These are phyloP conservation scores for Schizothorax lantsangensis DNA, from an alignment of 2,797 vertebrate species.

Conservation along the genomic window DNA sequence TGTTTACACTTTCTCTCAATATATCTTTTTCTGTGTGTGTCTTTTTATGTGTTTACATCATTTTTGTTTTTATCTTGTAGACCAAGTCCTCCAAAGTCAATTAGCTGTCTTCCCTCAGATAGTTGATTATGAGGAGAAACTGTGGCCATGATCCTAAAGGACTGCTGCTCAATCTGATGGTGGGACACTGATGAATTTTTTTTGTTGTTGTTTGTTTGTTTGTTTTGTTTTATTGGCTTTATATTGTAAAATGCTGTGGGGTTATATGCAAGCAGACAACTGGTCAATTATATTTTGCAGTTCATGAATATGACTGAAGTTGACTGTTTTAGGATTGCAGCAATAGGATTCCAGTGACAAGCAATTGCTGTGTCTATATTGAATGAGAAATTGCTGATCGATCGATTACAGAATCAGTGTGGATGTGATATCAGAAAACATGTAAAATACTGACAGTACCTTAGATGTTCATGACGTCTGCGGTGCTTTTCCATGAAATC, in stretches of 20 bases:
- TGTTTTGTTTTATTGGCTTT: not conserved
- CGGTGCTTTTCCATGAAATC: not conserved
- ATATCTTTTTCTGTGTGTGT: conserved; percentile 12
- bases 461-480: not conserved
- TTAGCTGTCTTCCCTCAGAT: not conserved
- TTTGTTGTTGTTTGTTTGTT: no score
- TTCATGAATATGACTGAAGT: not conserved
- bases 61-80: not conserved
- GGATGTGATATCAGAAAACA: conserved; percentile 6
- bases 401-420: not conserved
- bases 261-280: not conserved
- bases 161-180: not conserved
- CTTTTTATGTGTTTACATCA: not conserved
- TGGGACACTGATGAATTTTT: not conserved
- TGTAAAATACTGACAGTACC: not conserved
- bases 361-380: not conserved
- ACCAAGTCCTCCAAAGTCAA: not conserved
- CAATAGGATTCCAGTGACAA: not conserved
- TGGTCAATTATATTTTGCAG: not conserved
- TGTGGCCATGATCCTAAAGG: conserved; percentile 2
- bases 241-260: not conserved
- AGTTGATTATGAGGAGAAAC: not conserved
- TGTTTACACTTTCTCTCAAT: not conserved
- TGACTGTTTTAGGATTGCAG: not conserved
- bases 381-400: not conserved